Percentiles rank a stretch among this genome's conserved stretches.
Conservation (phyloP, 2,888 invertebrate species). For the Apotomis turbidana region DNA sequence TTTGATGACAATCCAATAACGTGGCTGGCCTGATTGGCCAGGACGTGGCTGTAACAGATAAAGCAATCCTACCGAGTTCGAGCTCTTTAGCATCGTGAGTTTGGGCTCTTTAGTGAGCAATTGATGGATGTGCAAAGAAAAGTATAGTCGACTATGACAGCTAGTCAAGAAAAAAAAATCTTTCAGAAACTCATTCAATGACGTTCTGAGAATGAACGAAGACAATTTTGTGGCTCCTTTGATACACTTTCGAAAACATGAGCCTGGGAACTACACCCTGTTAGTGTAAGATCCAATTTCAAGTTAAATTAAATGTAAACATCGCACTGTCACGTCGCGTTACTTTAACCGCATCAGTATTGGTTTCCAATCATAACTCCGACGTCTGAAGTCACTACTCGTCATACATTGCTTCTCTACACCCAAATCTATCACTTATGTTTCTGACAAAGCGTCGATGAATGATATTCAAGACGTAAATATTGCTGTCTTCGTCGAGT, state of each 20-base stretch:
- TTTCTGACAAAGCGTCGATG: slow-evolving; percentile 1
- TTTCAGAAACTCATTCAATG: too few species aligned
- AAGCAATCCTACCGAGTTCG: too few species aligned
- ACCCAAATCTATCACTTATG: too few species aligned
- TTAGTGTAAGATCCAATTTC: slow-evolving; percentile 38
- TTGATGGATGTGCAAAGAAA: too few species aligned
- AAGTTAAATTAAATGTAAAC: slow-evolving; percentile 42
- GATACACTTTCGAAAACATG: neutral
- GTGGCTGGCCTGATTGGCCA: too few species aligned
- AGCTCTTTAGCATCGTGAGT: too few species aligned
- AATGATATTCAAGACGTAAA: neutral
- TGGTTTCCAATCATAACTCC: slow-evolving; percentile 20
- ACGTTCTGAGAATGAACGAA: neutral
- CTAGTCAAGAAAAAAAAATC: too few species aligned
- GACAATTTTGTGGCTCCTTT: neutral
- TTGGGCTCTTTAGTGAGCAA: too few species aligned
- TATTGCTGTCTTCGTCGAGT: neutral
- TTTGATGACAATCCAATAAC: too few species aligned
- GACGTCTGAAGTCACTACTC: neutral
- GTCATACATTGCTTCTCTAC: neutral
- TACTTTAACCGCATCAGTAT: slow-evolving; percentile 25
- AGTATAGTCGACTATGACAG: too few species aligned
- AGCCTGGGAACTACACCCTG: neutral
- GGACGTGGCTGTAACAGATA: too few species aligned
- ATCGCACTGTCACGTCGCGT: slow-evolving; percentile 22